Percentiles rank a stretch among this genome's conserved stretches.
phyloP scores from a whole-genome alignment of 2,797 vertebrate species.

The Thalassophryne amazonica region DNA sequence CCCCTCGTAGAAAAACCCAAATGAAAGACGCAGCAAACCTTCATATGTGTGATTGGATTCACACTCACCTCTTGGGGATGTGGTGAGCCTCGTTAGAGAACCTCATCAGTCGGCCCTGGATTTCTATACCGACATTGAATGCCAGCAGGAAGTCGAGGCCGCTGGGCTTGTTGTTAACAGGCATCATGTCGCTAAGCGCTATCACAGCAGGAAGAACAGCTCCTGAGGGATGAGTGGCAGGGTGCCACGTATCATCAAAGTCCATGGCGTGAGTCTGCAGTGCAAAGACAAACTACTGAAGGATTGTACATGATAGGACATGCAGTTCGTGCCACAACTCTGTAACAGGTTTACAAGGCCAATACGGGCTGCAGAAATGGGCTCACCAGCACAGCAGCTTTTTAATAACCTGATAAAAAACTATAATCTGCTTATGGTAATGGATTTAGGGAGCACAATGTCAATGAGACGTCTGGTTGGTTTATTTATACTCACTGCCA shows the following conservation, averaged over 20 bases:
- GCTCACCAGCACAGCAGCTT: not conserved
- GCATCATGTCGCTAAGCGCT: slow-evolving; percentile 85
- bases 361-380: not conserved
- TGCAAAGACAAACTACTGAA: not conserved
- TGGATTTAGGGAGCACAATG: not conserved
- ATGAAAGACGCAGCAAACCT: no score
- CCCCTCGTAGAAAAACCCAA: not conserved
- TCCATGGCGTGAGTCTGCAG: slow-evolving; percentile 89
- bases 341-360: not conserved
- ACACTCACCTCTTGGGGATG: slow-evolving; percentile 84
- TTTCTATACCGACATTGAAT: slow-evolving; percentile 87
- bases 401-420: not conserved
- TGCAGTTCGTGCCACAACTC: no score
- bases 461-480: slow-evolving; percentile 10
- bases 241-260: slow-evolving; percentile 93
- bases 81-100: slow-evolving; percentile 85
- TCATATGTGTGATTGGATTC: not conserved
- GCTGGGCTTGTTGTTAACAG: slow-evolving; percentile 71
- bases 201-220: slow-evolving; percentile 86
- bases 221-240: slow-evolving; percentile 88
- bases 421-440: not conserved
- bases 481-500: slow-evolving; percentile 79
- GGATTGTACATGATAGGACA: not conserved
- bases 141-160: slow-evolving; percentile 85
- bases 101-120: slow-evolving; percentile 87